A percentile compares a stretch with the other conserved stretches of the same genome.
phyloP scores from a whole-genome alignment of 1,140 invertebrate genomes.

The Asbolus verrucosus region DNA sequence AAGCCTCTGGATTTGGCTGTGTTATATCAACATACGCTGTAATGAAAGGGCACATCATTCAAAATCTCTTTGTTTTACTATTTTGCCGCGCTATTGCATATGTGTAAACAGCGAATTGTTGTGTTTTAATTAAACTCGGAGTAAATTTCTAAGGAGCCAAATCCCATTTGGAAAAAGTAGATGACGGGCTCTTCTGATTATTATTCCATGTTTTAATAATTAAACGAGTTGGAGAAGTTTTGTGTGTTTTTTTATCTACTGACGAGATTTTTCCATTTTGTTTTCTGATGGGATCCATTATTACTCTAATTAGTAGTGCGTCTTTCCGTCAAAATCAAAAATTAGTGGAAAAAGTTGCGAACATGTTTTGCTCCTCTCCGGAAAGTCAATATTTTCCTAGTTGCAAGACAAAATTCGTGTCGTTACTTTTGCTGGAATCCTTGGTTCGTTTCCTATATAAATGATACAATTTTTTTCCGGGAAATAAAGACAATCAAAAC shows the following conservation, averaged over 20 bases:
- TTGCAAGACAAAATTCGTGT: no score
- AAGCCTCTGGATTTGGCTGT: not conserved
- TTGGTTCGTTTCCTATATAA: no score
- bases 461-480: no score
- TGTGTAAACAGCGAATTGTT: not conserved
- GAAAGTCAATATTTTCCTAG: no score
- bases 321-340: no score
- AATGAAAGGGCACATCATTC: not conserved
- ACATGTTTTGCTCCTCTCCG: no score
- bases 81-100: not conserved
- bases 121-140: slow-evolving; percentile 5
- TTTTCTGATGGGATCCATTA: not conserved
- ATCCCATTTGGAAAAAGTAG: not conserved
- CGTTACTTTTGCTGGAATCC: no score
- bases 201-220: not conserved
- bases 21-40: not conserved
- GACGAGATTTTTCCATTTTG: no score
- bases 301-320: no score
- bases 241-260: not conserved
- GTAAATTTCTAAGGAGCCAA: not conserved
- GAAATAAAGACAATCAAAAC: no score
- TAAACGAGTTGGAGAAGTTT: not conserved
- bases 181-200: not conserved
- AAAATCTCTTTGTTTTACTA: not conserved
- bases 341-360: no score